These are phyloP conservation scores for Pachycephus smyrnensis DNA, from an alignment of 2,888 invertebrate species.

Conservation along the genomic window DNA sequence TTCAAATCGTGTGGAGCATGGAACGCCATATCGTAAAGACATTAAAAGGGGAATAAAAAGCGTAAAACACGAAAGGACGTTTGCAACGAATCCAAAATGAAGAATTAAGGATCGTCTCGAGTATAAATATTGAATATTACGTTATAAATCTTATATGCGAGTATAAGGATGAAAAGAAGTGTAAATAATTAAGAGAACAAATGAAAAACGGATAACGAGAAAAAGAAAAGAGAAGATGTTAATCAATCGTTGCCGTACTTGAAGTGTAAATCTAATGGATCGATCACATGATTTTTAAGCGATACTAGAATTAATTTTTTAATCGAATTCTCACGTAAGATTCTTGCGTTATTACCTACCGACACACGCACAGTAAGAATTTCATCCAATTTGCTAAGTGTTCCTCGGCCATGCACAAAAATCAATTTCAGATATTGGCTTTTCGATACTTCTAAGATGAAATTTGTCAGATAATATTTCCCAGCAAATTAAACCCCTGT, in stretches of 20 bases:
- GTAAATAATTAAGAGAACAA: not conserved
- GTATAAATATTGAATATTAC: conserved; percentile 1
- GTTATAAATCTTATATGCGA: not conserved
- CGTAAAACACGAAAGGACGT: not conserved
- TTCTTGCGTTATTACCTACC: not conserved
- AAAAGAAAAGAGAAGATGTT: not conserved
- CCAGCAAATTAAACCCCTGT: not conserved
- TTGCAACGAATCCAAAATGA: conserved; percentile 1
- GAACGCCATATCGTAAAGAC: not conserved
- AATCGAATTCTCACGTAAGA: not conserved
- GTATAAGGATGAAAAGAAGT: not conserved
- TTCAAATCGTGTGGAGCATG: not conserved
- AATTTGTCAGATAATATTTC: not conserved
- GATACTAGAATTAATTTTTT: not conserved
- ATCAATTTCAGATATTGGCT: not conserved
- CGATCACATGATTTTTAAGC: not conserved
- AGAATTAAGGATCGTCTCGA: not conserved
- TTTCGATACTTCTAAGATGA: not conserved
- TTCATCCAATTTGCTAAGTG: not conserved
- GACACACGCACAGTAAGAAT: not conserved
- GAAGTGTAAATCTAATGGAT: not conserved
- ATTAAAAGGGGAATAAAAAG: not conserved
- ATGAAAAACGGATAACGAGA: not conserved
- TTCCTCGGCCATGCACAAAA: not conserved
- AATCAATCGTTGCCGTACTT: not conserved